Evolutionary conservation across 2,888 invertebrate species (phyloP), one percentile per base, ranked within the genome.

Genomic region (Scaptomyza parva): DNA sequence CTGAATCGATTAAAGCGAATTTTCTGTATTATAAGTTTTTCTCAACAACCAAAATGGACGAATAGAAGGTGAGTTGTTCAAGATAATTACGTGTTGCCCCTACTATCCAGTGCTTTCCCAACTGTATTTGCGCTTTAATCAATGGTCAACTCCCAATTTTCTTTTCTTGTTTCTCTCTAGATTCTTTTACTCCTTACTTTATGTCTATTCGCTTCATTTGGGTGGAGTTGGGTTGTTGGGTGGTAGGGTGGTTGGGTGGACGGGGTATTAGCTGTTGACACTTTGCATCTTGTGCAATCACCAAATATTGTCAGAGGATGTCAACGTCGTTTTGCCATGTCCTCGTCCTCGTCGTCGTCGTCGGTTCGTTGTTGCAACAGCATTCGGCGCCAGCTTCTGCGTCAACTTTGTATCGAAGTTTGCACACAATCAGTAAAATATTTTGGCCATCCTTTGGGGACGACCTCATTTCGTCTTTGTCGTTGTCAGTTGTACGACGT

Each of bases 281-380:
- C 84, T 84, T 85, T 85, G 88, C 88, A 88, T 85, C 86, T 86
- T 86, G 87, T 78, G 84, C 88, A 84, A 88, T 88, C 88, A 83
- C 84, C 88, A 86, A 85, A 84, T 84, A 86, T 88, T 86, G 86
- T 76, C 83, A 79, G 72, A 79, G 62, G 65, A 80, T 80, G 85
- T 81, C 87, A 84, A 67, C 70, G 69, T 70, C 65, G 79, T 48
- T 50, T 64, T 62, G 37, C 55, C 24, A 20, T 48, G 53, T 18
- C 39, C 59, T 53, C 58, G 47, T 2, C 17, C 14, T 35, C 14
- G 33, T 14, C 7, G 33, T 35, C 3, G 12, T 30, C 44, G 48
- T 40, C 35, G 24, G 2, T n/a, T 35, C 3, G 12, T 30, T 48
- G 48, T 40, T 39, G 24, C 17, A 55, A 57, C 59, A 55, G 48